phyloP scores from a whole-genome alignment of 2,797 vertebrate species.

The Lepus oiostolus region DNA sequence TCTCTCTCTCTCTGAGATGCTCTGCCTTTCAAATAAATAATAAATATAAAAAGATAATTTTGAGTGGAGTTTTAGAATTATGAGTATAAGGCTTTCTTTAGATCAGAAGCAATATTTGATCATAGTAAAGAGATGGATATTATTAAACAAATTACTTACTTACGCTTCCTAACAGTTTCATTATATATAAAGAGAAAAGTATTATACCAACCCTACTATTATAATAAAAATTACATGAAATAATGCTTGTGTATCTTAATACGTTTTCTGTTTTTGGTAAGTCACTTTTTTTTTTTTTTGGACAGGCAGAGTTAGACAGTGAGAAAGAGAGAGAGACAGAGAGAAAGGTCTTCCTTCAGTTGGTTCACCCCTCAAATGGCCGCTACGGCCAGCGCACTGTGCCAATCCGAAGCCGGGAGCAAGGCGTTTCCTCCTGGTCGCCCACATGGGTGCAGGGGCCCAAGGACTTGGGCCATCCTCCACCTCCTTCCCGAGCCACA shows the following conservation, averaged over 20 bases:
- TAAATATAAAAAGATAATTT: neutral
- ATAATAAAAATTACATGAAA: neutral
- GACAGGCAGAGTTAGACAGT: too few species aligned
- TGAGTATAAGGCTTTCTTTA: constrained; percentile 16
- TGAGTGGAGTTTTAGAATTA: neutral
- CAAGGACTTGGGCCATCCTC: too few species aligned
- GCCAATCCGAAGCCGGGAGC: too few species aligned
- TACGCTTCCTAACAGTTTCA: neutral
- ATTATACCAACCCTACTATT: neutral
- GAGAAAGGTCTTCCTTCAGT: too few species aligned
- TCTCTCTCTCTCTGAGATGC: too few species aligned
- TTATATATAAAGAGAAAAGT: neutral
- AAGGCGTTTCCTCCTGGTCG: too few species aligned
- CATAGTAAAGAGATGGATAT: neutral
- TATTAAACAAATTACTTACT: neutral
- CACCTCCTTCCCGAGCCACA: too few species aligned
- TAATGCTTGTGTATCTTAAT: neutral
- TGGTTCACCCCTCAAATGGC: too few species aligned
- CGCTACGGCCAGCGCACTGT: too few species aligned
- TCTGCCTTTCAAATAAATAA: too few species aligned
- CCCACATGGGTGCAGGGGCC: too few species aligned
- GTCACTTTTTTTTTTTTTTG: neutral
- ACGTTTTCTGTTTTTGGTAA: neutral
- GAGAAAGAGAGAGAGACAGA: too few species aligned
- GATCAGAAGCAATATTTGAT: neutral